Conservation (phyloP, 2,113 vertebrate genomes). For the Tretioscincus oriximinensis region DNA sequence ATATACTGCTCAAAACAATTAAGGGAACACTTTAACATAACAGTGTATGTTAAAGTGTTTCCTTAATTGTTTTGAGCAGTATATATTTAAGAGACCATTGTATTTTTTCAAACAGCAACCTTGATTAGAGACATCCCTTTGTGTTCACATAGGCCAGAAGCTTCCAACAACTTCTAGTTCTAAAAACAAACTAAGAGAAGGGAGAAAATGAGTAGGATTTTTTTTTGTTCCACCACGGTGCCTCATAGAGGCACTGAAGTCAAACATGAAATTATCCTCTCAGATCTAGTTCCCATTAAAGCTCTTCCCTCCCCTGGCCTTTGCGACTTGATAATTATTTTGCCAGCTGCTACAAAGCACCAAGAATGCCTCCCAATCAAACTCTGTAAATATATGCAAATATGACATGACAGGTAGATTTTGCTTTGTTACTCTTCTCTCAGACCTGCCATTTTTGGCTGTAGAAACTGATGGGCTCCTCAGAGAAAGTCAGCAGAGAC, state of each 20-base stretch:
- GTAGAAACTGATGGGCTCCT: constrained; percentile 30
- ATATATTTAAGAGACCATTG: no score
- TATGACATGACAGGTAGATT: neutral
- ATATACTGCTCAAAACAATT: no score
- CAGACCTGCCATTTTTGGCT: constrained; percentile 8
- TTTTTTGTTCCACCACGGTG: neutral
- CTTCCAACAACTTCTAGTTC: neutral
- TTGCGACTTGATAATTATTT: neutral
- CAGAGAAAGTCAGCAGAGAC: neutral
- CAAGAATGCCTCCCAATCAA: neutral
- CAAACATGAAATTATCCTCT: neutral
- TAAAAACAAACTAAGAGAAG: neutral
- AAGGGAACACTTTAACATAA: no score
- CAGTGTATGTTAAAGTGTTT: no score
- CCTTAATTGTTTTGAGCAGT: no score
- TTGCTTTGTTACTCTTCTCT: neutral
- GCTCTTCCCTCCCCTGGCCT: neutral
- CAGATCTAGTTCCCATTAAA: neutral
- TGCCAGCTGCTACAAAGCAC: neutral
- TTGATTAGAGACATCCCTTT: neutral
- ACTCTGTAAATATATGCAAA: neutral
- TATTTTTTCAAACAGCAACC: no score
- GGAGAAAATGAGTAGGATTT: no score
- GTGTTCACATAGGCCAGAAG: neutral
- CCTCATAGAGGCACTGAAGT: neutral